Evolutionary conservation across 2,113 vertebrate genomes (phyloP).

Genomic region (Tursiops truncatus): DNA sequence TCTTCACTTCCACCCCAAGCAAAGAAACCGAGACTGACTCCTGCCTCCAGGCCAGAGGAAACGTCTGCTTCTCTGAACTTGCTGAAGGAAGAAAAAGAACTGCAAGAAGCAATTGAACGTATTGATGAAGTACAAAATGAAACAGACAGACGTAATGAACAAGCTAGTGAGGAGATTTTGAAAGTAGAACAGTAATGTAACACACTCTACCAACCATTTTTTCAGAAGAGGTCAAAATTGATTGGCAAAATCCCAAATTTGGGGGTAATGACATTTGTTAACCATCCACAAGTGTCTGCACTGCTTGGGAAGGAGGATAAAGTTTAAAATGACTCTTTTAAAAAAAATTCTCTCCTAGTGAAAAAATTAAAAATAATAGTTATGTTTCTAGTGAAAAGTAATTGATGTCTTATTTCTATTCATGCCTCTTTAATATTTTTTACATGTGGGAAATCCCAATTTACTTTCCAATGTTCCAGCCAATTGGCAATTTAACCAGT

Average conservation of each 20-base stretch:
- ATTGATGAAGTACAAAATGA: not conserved
- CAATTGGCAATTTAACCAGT: not conserved
- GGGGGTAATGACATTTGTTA: not conserved
- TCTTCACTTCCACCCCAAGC: not conserved
- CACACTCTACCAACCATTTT: not conserved
- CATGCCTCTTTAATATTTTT: not conserved
- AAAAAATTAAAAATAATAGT: not conserved
- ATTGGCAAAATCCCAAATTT: not conserved
- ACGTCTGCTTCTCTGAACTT: not conserved
- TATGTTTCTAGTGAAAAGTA: not conserved
- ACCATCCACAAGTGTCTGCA: not conserved
- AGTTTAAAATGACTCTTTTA: not conserved
- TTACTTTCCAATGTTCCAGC: constrained; percentile 5
- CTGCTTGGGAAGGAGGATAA: not conserved
- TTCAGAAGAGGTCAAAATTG: not conserved
- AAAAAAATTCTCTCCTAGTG: not conserved
- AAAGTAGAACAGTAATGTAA: not conserved
- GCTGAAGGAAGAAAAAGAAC: not conserved
- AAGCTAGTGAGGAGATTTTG: not conserved
- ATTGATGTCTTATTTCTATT: not conserved
- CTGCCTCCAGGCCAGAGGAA: not conserved
- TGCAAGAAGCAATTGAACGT: not conserved
- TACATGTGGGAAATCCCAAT: not conserved
- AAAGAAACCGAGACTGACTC: not conserved
- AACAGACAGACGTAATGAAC: not conserved